These are phyloP conservation scores for Trichopoda pennipes DNA, from an alignment of 2,888 invertebrate genomes.

Conservation along the genomic window DNA sequence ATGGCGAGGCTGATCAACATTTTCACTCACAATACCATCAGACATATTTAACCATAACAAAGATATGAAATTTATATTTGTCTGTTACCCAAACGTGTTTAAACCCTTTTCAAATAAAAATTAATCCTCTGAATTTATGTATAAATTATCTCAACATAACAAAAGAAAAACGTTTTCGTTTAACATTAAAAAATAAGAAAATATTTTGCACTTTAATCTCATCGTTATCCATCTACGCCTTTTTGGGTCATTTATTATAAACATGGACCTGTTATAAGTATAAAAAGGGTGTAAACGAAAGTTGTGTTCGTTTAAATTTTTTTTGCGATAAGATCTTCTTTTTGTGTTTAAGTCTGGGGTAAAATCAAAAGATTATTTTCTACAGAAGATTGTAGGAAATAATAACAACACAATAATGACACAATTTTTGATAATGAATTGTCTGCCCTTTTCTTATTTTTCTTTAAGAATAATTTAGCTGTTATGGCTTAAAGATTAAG, in stretches of 20 bases:
- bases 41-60: no score
- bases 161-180: no score
- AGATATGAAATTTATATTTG: no score
- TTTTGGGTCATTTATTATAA: background rate
- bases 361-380: background rate
- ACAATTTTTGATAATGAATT: constrained; percentile 64
- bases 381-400: constrained; percentile 19
- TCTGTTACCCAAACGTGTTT: no score
- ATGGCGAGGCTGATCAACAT: no score
- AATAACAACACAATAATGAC: constrained; percentile 56
- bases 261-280: constrained; percentile 7
- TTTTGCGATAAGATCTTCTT: constrained; percentile 4
- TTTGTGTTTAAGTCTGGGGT: background rate
- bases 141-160: background rate
- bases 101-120: no score
- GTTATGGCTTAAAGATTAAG: background rate
- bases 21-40: no score
- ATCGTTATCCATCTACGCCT: background rate
- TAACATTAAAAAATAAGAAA: constrained; percentile 3
- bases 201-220: constrained; percentile 10
- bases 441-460: constrained; percentile 12
- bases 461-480: background rate
- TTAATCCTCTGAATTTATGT: no score
- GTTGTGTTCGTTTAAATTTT: constrained; percentile 16
- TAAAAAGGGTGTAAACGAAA: background rate